Conservation (phyloP, 2,797 vertebrate species). For the Morelia viridis region DNA sequence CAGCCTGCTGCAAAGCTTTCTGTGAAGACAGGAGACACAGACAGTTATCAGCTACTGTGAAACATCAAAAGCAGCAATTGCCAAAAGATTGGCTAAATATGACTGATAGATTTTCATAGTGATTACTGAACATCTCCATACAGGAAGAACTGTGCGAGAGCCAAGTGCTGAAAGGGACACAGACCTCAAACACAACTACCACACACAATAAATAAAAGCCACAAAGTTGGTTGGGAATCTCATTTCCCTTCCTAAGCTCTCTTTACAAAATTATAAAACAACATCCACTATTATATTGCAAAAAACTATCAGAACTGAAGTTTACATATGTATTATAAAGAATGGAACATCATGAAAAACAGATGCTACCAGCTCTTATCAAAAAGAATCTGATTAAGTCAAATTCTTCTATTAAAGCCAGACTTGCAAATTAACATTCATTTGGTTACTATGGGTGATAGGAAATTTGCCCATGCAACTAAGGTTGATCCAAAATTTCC, state of each 20-base stretch:
- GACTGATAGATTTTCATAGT: neutral
- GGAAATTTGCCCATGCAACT: neutral
- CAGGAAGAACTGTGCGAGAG: neutral
- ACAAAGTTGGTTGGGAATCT: neutral
- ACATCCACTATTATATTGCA: neutral
- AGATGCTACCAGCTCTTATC: neutral
- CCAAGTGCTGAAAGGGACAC: neutral
- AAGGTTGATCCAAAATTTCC: neutral
- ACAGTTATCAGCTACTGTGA: neutral
- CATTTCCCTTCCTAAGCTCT: neutral
- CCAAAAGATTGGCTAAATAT: neutral
- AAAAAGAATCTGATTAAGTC: neutral
- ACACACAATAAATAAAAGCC: neutral
- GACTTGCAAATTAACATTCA: neutral
- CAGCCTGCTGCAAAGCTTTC: constrained; percentile 67
- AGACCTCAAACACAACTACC: neutral
- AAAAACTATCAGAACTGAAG: neutral
- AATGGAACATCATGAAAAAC: neutral
- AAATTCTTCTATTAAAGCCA: neutral
- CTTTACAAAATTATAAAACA: neutral
- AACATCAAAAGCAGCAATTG: neutral
- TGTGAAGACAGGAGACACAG: neutral
- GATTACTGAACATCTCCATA: neutral
- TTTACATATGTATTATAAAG: neutral
- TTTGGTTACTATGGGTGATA: neutral